Evolutionary conservation across 2,797 vertebrate genomes (phyloP), one percentile per base, ranked within the genome.

Genomic region (Xenopus petersii): DNA sequence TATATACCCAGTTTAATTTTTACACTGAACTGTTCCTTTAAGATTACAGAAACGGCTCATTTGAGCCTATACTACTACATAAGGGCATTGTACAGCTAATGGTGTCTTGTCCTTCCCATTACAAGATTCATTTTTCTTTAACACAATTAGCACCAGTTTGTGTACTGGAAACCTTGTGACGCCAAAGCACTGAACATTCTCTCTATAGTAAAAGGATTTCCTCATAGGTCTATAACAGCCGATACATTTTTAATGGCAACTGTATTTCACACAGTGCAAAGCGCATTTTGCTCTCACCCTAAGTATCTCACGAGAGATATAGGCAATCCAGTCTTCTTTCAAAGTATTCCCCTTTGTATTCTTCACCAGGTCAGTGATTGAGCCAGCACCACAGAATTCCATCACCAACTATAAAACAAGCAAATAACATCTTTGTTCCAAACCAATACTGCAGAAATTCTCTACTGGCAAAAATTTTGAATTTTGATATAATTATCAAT

Each of bases 241-340:
- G 49, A 51, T 42, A 9, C 15, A 67, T 63, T 67, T 67, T 77
- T 77, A 56, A 72, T 48, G 36, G 15, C 33, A 62, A 60, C 15
- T 61, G 30, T 9, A 78, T 17, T 60, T 13, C 42, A 54, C 9
- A 2, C 24, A 17, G 17, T 42, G 24, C 54, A 58, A 21, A 71
- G 16, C 21, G 42, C 48, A 64, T 21, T 2, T 49, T 36, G 4
- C 51, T 65, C 94, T 88, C 75, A 98, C 97, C 93, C 97, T 88
- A 71, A 99, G 94, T 83, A 98, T 99, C 86, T 99, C 97, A 81
- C 97, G 86, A 86, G 96, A 98, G 89, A 98, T 98, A 88, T 99
- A 99, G 4, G 97, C 96, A 63, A 98, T 98, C 97, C 97, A 99
- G 90, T 99, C 97, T 88, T 99, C 97, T 85, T 98, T 99, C 80